Conservation (phyloP, 2,888 invertebrate genomes). For the Anorthoa munda region DNA sequence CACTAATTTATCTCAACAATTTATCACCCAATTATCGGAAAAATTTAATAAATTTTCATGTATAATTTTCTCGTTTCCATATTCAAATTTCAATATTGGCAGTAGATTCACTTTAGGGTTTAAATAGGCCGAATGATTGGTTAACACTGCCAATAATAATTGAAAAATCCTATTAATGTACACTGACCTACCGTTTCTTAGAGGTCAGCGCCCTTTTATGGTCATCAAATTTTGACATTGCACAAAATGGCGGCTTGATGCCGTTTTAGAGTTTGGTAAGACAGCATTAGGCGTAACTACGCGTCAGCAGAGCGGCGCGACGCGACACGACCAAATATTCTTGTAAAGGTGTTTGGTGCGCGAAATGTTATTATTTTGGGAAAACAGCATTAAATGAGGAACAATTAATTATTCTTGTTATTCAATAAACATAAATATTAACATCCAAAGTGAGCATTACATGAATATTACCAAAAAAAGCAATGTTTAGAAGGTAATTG, state of each 20-base stretch:
- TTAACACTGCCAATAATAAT: conserved; percentile 24
- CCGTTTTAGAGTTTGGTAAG: not conserved
- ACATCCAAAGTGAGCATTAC: no score
- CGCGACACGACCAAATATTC: no score
- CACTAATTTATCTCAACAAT: not conserved
- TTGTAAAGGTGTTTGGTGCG: no score
- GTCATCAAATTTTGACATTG: conserved; percentile 27
- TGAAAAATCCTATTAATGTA: conserved; percentile 15
- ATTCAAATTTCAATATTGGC: conserved; percentile 4
- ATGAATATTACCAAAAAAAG: no score
- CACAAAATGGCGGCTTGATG: conserved; percentile 40
- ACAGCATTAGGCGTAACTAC: no score
- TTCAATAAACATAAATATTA: no score
- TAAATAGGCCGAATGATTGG: conserved; percentile 22
- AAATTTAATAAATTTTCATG: not conserved
- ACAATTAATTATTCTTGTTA: no score
- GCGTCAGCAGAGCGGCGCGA: no score
- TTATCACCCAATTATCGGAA: not conserved
- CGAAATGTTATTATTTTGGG: no score
- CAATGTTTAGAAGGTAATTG: no score
- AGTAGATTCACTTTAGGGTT: not conserved
- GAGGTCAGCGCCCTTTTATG: conserved; percentile 29
- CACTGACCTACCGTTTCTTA: conserved; percentile 21
- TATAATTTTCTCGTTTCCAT: not conserved
- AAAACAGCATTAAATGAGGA: no score